Evolutionary conservation across 2,797 vertebrate species (phyloP), one percentile per base, ranked within the genome.

Genomic region (Microtus agrestis): DNA sequence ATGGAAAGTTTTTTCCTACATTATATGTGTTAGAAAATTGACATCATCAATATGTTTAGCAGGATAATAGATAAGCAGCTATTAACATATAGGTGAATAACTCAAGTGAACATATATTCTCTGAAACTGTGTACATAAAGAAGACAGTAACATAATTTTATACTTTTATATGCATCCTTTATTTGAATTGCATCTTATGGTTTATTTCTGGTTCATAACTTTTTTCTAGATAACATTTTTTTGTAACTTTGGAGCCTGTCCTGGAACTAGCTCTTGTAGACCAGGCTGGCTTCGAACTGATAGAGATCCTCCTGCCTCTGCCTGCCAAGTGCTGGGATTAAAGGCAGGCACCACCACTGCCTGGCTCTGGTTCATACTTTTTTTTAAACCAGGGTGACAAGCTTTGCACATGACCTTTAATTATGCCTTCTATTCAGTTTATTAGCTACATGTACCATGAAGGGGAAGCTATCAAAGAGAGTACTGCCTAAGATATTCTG

Each of bases 371-470:
- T 51, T 51, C 54, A 54, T 29, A 25, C 5, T 25, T 61, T 61
- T 23, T 34, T 86, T 87, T 90, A 46, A 46, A 73, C 2, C 8
- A 19, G 43, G 43, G 43, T 73, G 19, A 27, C 13, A 48, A 67
- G 15, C 46, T 37, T 78, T 67, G 15, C 29, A 82, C n/a, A 14
- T 71, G 21, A 21, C 14, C 7, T 6, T 7, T 34, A 17, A 31
- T 13, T 46, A 37, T 29, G 2, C 4, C 23, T 23, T 1, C 11
- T 17, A 14, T n/a, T 51, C 6, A 69, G 10, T 19, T 43, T 14
- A 17, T 14, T 27, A 80, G 34, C 5, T n/a, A 37, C 0, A 0
- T 11, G 3, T 69, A n/a, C 51, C 13, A 63, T 14, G 17, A 5
- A 4, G 12, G 4, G 23, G 40, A 48, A 34, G 6, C 17, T 13